phyloP scores from a whole-genome alignment of 1,140 invertebrate species.

The Tribolium castaneum region DNA sequence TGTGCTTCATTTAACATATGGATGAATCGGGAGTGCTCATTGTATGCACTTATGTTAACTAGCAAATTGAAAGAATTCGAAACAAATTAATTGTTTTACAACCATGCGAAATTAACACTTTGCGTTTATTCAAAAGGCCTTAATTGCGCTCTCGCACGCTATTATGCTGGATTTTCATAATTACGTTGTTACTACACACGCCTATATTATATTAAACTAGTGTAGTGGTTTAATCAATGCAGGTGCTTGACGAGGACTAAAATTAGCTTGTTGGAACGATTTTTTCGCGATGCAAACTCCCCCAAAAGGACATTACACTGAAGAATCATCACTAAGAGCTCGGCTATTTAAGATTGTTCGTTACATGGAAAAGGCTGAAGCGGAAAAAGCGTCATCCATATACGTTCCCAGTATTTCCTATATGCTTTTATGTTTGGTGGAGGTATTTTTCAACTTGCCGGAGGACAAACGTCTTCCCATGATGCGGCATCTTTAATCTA shows the following conservation, averaged over 20 bases:
- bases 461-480: conserved; percentile 54
- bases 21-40: conserved; percentile 33
- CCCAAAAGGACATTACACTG: conserved; percentile 43
- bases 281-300: conserved; percentile 44
- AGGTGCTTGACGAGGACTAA: neutral
- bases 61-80: neutral
- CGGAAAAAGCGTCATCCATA: conserved; percentile 53
- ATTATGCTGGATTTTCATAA: conserved; percentile 11
- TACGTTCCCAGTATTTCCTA: conserved; percentile 51
- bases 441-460: conserved; percentile 53
- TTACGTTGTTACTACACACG: conserved; percentile 10
- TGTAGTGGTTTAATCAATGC: conserved; percentile 3
- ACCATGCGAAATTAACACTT: conserved; percentile 11
- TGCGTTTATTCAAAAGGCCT: conserved; percentile 9
- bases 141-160: conserved; percentile 12
- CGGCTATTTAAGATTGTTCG: conserved; percentile 41
- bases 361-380: conserved; percentile 50
- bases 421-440: conserved; percentile 53
- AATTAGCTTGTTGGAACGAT: conserved; percentile 15
- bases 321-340: conserved; percentile 49
- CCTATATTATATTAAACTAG: neutral
- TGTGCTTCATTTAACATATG: conserved; percentile 57
- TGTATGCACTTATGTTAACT: neutral
- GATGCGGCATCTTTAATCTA: conserved; percentile 56
- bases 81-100: conserved; percentile 20